These are phyloP conservation scores for Sebastes flavidus DNA, from an alignment of 2,797 vertebrate genomes.

Conservation along the genomic window DNA sequence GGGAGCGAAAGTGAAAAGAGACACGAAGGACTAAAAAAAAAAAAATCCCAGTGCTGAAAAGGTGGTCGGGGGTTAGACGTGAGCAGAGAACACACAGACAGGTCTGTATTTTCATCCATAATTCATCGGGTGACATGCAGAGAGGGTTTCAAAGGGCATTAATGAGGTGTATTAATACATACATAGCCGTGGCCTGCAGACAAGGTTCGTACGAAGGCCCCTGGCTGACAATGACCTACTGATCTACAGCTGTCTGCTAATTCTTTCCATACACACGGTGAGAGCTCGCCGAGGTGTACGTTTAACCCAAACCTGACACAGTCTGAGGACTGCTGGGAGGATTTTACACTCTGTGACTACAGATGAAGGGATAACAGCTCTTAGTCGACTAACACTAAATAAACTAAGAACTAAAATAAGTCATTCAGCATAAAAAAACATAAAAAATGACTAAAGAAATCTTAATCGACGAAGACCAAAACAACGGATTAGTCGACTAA, in stretches of 20 bases:
- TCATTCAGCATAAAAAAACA: no score
- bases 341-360: not conserved
- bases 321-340: not conserved
- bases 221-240: constrained; percentile 42
- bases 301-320: not conserved
- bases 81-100: constrained; percentile 30
- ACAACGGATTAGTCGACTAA: no score
- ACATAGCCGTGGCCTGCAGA: constrained; percentile 19
- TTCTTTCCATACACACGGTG: not conserved
- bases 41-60: not conserved
- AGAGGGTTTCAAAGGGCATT: constrained; percentile 70
- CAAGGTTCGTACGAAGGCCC: constrained; percentile 1
- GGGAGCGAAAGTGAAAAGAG: not conserved
- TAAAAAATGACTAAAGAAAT: not conserved
- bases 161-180: constrained; percentile 64
- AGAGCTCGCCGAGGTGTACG: no score
- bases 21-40: not conserved
- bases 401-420: no score
- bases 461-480: no score
- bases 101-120: constrained; percentile 64
- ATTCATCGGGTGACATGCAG: constrained; percentile 59
- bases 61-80: constrained; percentile 14
- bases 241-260: constrained; percentile 40
- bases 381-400: no score
- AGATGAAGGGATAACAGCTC: not conserved